Base-by-base conservation (phyloP, 2,797 vertebrate species). In the Xenentodon cancila region DNA sequence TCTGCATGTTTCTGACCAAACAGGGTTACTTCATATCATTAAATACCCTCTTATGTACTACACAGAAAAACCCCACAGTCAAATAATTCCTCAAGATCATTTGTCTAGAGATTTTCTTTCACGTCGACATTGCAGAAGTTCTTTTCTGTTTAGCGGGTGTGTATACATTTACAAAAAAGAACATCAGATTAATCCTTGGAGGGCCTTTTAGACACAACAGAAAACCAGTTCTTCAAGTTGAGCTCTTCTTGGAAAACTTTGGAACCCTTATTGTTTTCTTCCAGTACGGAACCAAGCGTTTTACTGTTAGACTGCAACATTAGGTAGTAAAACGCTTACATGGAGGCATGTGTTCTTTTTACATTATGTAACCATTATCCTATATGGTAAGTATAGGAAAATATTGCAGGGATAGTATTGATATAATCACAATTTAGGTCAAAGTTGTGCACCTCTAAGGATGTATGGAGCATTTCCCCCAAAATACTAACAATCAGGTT, bases 211-310 rank as follows among this genome's bases (percentile, higher is more conserved):
- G 0, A 7, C 2, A 49, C 9, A 34, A 9, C 32, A 59, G 20
- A 48, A 71, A 77, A 80, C 81, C 53, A 18, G 80, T 75, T 80
- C 30, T 30, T 50, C 71, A 11, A 60, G 77, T 70, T 27, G 4
- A 37, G 15, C 53, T 68, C 22, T 34, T 63, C n/a, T 51, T 57
- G 19, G 7, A 54, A 77, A 52, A 32, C 4, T 1, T 43, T 11
- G 5, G 1, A 27, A 18, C 13, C 9, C 22, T 59, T 37, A 48
- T 53, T 40, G 18, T 20, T 20, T 19, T 47, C 18, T 47, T 20
- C 18, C 12, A 9, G 18, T 15, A 40, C 19, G 18, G 44, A 46
- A 3, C 7, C n/a, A 21, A 11, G 34, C 5, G 15, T 40, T 40
- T 13, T 40, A 40, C 13, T 30, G 30, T 8, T 8, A 1, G 30